These are phyloP conservation scores for Engystomops pustulosus DNA, from an alignment of 2,113 vertebrate species.

Conservation along the genomic window DNA sequence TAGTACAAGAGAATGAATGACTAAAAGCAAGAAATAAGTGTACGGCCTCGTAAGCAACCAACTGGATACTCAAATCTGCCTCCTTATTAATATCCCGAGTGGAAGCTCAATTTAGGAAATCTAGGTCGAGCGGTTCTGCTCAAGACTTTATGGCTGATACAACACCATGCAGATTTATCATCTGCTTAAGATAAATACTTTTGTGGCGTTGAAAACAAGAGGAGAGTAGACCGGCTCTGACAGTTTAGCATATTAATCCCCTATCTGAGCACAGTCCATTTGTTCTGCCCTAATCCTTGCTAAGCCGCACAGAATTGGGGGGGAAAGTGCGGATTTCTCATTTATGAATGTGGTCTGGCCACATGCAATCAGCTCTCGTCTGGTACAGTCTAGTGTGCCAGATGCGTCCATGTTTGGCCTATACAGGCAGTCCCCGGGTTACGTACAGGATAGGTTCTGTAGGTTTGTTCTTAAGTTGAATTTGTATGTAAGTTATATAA, in stretches of 20 bases:
- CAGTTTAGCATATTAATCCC: constrained; percentile 57
- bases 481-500: no score
- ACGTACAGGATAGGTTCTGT: no score
- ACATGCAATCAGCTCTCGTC: constrained; percentile 21
- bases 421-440: no score
- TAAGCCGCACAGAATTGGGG: constrained; percentile 41
- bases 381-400: not conserved
- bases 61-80: constrained; percentile 6
- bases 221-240: constrained; percentile 44
- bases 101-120: constrained; percentile 38
- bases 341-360: constrained; percentile 49
- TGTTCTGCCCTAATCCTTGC: constrained; percentile 54
- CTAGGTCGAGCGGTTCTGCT: constrained; percentile 32
- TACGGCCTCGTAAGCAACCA: not conserved
- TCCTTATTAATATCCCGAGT: constrained; percentile 32
- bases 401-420: not conserved
- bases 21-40: not conserved
- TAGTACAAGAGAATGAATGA: not conserved
- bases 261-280: constrained; percentile 49
- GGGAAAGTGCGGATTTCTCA: constrained; percentile 52
- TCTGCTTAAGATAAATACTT: constrained; percentile 51
- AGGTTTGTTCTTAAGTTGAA: no score
- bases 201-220: constrained; percentile 44
- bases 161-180: constrained; percentile 46
- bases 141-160: constrained; percentile 36